Evolutionary conservation across 2,797 vertebrate species (phyloP).

Genomic region (Myotis pilosus): DNA sequence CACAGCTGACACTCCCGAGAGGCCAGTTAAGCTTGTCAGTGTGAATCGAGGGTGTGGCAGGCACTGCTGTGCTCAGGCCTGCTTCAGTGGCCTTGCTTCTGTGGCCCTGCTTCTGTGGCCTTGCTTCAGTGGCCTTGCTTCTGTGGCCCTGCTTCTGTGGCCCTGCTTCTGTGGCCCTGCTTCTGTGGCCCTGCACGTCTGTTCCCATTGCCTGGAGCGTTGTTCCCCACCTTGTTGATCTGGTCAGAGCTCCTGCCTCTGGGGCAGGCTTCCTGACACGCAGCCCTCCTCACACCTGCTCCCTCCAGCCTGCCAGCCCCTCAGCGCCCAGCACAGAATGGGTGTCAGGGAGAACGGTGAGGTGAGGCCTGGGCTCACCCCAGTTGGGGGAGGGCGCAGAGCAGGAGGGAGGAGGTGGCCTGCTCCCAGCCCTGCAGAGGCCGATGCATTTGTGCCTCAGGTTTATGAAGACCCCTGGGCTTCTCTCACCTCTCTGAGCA

Average conservation of each 20-base stretch:
- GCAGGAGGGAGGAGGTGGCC: background rate
- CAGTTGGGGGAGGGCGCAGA: background rate
- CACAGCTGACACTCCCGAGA: background rate
- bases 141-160: background rate
- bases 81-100: background rate
- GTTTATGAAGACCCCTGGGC: background rate
- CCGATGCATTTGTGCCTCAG: background rate
- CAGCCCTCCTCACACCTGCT: background rate
- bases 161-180: too few relatives aligned
- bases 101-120: background rate
- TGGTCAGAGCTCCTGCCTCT: background rate
- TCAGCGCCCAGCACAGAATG: background rate
- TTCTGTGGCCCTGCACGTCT: background rate
- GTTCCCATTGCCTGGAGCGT: background rate
- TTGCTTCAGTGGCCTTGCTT: too few relatives aligned
- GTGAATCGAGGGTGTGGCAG: rapidly evolving
- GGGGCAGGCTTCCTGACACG: background rate
- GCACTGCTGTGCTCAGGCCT: background rate
- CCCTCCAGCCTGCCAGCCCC: background rate
- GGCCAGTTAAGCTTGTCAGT: background rate
- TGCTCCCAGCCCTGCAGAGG: background rate
- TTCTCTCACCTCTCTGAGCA: background rate
- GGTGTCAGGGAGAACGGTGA: background rate
- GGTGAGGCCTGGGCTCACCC: background rate
- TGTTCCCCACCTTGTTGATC: background rate